Conservation (phyloP, 2,113 vertebrate species). For the Dasypus novemcinctus region DNA sequence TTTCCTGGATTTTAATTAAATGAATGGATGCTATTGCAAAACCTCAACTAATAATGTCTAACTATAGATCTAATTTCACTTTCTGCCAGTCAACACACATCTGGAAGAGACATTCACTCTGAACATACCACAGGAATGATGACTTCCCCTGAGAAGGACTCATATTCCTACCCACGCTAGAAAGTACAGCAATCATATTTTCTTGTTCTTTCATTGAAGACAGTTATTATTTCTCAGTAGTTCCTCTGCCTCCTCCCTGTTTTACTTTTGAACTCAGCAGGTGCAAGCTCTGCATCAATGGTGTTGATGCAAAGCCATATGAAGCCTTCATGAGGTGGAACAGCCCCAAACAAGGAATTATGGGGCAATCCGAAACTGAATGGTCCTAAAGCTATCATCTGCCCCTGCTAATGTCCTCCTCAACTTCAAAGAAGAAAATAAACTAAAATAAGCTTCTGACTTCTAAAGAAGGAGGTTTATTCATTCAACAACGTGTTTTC, state of each 20-base stretch:
- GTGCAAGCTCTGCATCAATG: constrained; percentile 51
- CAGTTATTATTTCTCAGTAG: constrained; percentile 16
- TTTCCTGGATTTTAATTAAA: constrained; percentile 20
- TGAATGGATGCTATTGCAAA: neutral
- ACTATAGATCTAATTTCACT: neutral
- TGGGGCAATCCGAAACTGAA: neutral
- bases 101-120: neutral
- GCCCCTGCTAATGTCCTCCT: neutral
- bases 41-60: neutral
- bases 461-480: neutral
- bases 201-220: neutral
- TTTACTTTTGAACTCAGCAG: constrained; percentile 37
- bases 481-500: neutral
- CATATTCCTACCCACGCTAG: constrained; percentile 26
- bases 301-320: constrained; percentile 21
- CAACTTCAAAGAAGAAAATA: neutral
- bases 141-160: constrained; percentile 22
- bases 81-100: constrained; percentile 1
- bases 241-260: constrained; percentile 30
- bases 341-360: constrained; percentile 52
- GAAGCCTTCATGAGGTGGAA: neutral
- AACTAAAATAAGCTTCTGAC: neutral
- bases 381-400: neutral
- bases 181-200: neutral
- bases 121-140: neutral